Base-by-base conservation (phyloP, 2,797 vertebrate genomes). In the Hydrolagus colliei region DNA sequence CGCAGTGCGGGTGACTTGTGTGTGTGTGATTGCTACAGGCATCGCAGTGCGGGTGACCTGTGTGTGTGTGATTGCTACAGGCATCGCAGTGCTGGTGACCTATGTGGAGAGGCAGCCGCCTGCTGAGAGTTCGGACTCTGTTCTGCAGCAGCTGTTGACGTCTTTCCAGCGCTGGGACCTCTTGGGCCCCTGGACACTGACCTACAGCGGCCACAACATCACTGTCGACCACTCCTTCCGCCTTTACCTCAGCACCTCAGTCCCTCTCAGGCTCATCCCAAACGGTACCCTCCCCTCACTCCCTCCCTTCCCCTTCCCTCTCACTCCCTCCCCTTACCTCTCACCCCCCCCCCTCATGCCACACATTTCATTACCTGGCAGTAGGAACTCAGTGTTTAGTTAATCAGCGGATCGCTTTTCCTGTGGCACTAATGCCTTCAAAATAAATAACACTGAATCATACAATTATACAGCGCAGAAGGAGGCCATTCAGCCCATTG, bases 191-290 rank as follows among this genome's bases (percentile, higher is more conserved):
- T 82, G 61, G 79, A 85, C 32, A 35, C 88, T 74, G 88, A 87
- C 73, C 80, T 86, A 52, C 9, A 87, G 85, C 9, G 41, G 62
- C 11, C 84, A 85, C 16, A 16, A 59, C 68, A 87, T 87, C n/a
- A 4, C 9, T 0, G 84, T 88, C 85, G 92, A 93, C 62, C 90
- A 91, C 7, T 88, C 92, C 9, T 96, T 95, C 90, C 88, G 86
- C 77, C 90, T 97, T 12, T 92, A 93, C 86, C 90, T 97, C 79
- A 94, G 92, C 89, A 96, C 95, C 1, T 71, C 88, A 22, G 88
- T 96, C 22, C 93, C 94, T 0, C 90, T 92, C 16, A 80, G 73
- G 6, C 87, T 90, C 27, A 89, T 96, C 61, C 87, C 59, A 12
- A 88, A 86, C 41, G 95, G 96, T 96, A 4, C 67, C 2, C 67